Evolutionary conservation across 1,140 invertebrate genomes (phyloP).

Genomic region (Musca domestica): DNA sequence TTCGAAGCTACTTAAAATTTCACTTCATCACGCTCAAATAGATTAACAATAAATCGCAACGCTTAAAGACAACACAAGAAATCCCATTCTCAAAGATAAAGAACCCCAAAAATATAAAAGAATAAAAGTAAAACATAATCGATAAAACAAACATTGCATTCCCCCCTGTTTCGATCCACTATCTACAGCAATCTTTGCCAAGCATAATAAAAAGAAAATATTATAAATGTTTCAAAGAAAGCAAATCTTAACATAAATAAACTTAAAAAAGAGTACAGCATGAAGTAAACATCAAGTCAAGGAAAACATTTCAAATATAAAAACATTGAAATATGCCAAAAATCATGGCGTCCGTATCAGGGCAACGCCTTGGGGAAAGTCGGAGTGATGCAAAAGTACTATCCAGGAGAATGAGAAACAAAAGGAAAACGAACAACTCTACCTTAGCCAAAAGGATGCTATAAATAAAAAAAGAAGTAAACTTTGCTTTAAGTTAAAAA

Average conservation of each 20-base stretch:
- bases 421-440: not conserved
- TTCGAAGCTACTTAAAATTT: too few species aligned
- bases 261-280: not conserved
- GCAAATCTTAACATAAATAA: constrained; percentile 12
- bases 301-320: not conserved
- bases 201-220: not conserved
- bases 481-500: not conserved
- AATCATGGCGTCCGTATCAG: not conserved
- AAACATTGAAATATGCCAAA: too few species aligned
- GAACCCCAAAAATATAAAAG: not conserved
- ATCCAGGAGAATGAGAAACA: too few species aligned
- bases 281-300: not conserved
- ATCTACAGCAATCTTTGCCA: too few species aligned
- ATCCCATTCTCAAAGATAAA: not conserved
- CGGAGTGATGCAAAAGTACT: too few species aligned
- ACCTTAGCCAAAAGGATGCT: not conserved
- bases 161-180: not conserved
- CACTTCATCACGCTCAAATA: too few species aligned
- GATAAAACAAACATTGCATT: constrained; percentile 13
- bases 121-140: constrained; percentile 10
- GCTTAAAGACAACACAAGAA: too few species aligned
- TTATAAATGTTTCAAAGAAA: not conserved
- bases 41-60: too few species aligned
- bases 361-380: not conserved
- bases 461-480: constrained; percentile 11